These are phyloP conservation scores for Chamaea fasciata DNA, from an alignment of 2,113 vertebrate genomes.

Conservation along the genomic window DNA sequence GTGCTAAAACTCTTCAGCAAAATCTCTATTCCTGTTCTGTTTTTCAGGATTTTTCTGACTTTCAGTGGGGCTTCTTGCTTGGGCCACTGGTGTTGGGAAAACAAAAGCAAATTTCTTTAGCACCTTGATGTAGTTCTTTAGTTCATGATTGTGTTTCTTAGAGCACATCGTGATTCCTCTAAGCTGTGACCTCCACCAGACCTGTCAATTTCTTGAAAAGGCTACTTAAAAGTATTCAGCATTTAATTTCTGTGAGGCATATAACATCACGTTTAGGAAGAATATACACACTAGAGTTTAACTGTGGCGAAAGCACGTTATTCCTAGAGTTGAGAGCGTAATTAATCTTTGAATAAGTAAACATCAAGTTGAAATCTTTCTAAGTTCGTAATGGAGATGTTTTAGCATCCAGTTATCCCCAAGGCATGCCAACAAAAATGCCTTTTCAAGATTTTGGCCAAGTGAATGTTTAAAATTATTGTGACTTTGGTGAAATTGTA, in stretches of 20 bases:
- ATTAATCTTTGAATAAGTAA: neutral
- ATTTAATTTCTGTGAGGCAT: neutral
- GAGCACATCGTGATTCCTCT: neutral
- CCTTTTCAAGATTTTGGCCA: neutral
- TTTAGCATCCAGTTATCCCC: neutral
- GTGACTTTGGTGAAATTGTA: neutral
- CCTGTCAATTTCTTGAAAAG: neutral
- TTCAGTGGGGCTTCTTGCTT: neutral
- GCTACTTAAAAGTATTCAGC: neutral
- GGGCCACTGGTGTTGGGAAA: neutral
- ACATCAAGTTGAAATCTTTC: neutral
- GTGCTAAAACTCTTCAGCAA: neutral
- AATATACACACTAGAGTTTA: neutral
- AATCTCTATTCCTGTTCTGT: neutral
- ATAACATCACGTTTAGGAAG: neutral
- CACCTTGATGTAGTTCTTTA: neutral
- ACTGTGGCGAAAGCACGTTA: neutral
- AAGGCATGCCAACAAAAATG: neutral
- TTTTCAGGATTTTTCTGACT: neutral
- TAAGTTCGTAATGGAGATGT: neutral
- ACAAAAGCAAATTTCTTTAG: neutral
- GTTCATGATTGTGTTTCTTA: neutral
- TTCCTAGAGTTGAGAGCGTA: neutral
- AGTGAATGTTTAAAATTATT: neutral
- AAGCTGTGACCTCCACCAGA: neutral